Evolutionary conservation across 1,140 invertebrate species (phyloP).

Genomic region (Onthophagus taurus): DNA sequence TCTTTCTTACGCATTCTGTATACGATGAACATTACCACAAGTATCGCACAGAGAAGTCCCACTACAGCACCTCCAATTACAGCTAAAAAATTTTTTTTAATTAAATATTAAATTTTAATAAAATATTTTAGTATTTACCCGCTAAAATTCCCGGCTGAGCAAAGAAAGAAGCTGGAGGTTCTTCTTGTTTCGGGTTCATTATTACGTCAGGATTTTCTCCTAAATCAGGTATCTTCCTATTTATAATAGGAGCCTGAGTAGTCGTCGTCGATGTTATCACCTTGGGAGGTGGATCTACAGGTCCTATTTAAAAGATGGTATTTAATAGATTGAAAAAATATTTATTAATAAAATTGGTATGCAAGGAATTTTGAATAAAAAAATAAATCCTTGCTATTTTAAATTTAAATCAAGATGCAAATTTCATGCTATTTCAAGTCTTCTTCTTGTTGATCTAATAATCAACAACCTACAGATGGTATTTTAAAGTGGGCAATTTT

Average conservation of each 20-base stretch:
- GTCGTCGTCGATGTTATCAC: no score
- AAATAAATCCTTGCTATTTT: no score
- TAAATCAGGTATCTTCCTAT: neutral
- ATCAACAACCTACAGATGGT: no score
- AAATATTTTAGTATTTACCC: conserved; percentile 48
- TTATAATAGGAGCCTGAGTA: neutral
- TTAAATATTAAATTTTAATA: conserved; percentile 14
- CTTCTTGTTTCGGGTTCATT: conserved; percentile 70
- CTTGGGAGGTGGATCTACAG: no score
- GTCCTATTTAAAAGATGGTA: conserved; percentile 1
- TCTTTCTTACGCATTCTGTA: conserved; percentile 99
- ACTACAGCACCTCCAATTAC: conserved; percentile 98
- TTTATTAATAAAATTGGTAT: no score
- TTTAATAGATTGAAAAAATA: no score
- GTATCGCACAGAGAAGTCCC: conserved; percentile 90
- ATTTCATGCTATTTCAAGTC: no score
- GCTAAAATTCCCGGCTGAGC: conserved; percentile 89
- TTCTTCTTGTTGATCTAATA: no score
- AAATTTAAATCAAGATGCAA: no score
- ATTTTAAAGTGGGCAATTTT: no score
- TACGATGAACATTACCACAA: conserved; percentile 98
- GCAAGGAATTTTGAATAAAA: no score
- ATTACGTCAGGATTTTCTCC: conserved; percentile 34
- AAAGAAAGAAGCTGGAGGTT: conserved; percentile 81
- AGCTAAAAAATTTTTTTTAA: conserved; percentile 54